Conservation (phyloP, 2,888 invertebrate species). For the Drosophila neotestacea region DNA sequence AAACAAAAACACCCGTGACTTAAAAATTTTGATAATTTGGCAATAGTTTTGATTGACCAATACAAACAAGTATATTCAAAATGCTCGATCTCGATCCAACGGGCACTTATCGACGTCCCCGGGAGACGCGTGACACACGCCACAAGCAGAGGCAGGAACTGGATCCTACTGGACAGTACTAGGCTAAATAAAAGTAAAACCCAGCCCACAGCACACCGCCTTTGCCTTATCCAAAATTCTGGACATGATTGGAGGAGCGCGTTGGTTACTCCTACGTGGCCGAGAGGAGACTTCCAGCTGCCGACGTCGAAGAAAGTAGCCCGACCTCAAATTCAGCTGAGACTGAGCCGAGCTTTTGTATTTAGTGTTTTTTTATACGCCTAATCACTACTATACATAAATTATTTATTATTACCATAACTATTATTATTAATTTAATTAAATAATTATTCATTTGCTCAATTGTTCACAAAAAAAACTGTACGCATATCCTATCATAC, state of each 20-base stretch:
- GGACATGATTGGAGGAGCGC: conserved; percentile 77
- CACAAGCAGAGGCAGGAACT: conserved; percentile 66
- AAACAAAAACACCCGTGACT: conserved; percentile 12
- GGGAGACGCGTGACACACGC: conserved; percentile 72
- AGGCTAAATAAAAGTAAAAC: conserved; percentile 14
- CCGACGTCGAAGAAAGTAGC: conserved; percentile 84
- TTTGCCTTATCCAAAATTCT: conserved; percentile 75
- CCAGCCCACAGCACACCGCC: conserved; percentile 53
- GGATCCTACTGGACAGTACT: conserved; percentile 85
- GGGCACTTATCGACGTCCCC: conserved; percentile 84
- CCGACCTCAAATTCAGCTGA: neutral
- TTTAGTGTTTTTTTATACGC: conserved; percentile 59
- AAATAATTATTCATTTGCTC: conserved; percentile 62
- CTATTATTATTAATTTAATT: conserved; percentile 58
- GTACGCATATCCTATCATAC: conserved; percentile 55
- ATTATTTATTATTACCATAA: conserved; percentile 63
- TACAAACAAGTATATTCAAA: conserved; percentile 28
- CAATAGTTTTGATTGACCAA: neutral
- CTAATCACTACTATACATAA: conserved; percentile 53
- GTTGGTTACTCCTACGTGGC: conserved; percentile 84
- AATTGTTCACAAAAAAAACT: conserved; percentile 54
- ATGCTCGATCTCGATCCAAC: conserved; percentile 80
- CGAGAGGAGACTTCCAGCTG: conserved; percentile 86
- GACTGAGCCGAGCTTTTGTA: conserved; percentile 45
- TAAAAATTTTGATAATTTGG: conserved; percentile 4